These are phyloP conservation scores for Temnothorax ravouxi DNA, from an alignment of 2,888 invertebrate genomes.

Conservation along the genomic window DNA sequence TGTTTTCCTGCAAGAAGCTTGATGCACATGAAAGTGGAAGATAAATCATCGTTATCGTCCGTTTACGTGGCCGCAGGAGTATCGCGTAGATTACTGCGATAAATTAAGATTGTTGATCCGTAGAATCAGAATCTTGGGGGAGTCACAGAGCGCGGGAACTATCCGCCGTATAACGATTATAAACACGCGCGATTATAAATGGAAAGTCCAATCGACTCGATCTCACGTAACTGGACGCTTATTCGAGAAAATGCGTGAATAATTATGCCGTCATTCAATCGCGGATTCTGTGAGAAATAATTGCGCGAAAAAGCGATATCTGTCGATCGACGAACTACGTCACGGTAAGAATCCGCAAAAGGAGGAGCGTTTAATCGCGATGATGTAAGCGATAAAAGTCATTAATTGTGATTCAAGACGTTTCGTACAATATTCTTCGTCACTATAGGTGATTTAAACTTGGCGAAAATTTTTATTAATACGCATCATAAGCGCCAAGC, in stretches of 20 bases:
- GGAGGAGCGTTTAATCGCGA: not conserved
- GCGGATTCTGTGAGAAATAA: slow-evolving; percentile 36
- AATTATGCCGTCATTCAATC: slow-evolving; percentile 49
- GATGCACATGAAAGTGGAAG: not conserved
- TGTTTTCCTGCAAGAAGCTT: not conserved
- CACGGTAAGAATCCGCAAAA: not conserved
- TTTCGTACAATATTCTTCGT: not conserved
- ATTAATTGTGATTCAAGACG: slow-evolving; percentile 10
- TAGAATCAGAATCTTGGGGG: not conserved
- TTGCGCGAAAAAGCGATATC: not conserved
- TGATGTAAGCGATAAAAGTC: slow-evolving; percentile 33
- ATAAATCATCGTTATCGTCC: slow-evolving; percentile 2
- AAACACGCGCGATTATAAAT: not conserved
- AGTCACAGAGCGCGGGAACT: slow-evolving; percentile 11
- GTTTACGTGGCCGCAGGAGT: not conserved
- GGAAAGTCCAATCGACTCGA: slow-evolving; percentile 30
- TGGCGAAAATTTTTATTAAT: not conserved
- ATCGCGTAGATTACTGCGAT: not conserved
- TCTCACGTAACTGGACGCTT: slow-evolving; percentile 30
- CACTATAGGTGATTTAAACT: not conserved
- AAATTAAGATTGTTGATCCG: slow-evolving; percentile 31
- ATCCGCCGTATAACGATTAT: not conserved
- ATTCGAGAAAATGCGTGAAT: slow-evolving; percentile 26
- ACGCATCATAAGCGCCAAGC: not conserved
- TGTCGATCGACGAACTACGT: not conserved